phyloP scores from a whole-genome alignment of 2,113 vertebrate species.

The Pica pica region DNA sequence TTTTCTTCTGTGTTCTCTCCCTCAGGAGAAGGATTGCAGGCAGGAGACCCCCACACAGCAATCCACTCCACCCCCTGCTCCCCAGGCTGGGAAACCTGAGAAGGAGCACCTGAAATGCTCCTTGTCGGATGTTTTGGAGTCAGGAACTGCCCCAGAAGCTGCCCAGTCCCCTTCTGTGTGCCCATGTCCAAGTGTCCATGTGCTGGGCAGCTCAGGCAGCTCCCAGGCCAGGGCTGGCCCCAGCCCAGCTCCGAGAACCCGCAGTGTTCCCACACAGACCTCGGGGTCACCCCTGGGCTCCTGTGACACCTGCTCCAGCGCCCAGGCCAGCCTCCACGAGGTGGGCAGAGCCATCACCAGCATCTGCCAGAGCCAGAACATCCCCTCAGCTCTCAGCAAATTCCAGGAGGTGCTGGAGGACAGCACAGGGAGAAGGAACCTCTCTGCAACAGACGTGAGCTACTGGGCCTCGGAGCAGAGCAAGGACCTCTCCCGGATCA shows the following conservation, averaged over 20 bases:
- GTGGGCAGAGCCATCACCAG: slow-evolving; percentile 74
- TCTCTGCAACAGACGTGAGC: slow-evolving; percentile 76
- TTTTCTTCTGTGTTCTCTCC: not conserved
- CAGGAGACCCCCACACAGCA: not conserved
- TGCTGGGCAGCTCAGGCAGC: not conserved
- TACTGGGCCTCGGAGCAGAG: slow-evolving; percentile 85
- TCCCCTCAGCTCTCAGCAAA: slow-evolving; percentile 82
- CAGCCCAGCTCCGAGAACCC: not conserved
- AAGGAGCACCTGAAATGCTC: not conserved
- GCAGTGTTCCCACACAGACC: slow-evolving; percentile 71
- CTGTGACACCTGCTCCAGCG: slow-evolving; percentile 75
- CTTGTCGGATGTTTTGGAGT: not conserved
- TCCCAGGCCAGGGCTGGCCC: not conserved
- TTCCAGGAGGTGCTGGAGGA: slow-evolving; percentile 75
- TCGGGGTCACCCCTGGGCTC: slow-evolving; percentile 60
- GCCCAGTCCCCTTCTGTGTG: not conserved
- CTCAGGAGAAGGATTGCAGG: slow-evolving; percentile 25
- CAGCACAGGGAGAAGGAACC: slow-evolving; percentile 53
- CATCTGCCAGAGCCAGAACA: slow-evolving; percentile 82
- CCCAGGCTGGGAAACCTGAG: not conserved
- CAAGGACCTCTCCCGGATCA: slow-evolving; percentile 79
- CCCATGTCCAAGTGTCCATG: fast-evolving
- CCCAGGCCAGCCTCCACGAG: slow-evolving; percentile 74
- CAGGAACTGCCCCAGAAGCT: not conserved
- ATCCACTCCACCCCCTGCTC: not conserved